phyloP scores from a whole-genome alignment of 1,140 invertebrate genomes.

The Coenobita brevimanus region DNA sequence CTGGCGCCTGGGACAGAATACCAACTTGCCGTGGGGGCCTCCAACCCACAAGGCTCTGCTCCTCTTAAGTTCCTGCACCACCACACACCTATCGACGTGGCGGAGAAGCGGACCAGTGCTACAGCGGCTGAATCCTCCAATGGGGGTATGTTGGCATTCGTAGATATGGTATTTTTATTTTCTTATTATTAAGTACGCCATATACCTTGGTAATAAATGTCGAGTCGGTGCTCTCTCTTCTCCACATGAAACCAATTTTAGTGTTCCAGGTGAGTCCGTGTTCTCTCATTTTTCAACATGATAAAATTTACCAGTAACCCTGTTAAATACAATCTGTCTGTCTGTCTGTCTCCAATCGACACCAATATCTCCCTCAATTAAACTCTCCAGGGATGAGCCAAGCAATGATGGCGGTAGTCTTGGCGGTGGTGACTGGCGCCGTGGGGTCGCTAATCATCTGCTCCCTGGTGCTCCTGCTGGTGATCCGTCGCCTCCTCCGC shows the following conservation, averaged over 20 bases:
- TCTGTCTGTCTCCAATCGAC: too few relatives aligned
- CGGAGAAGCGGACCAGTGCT: conserved; percentile 80
- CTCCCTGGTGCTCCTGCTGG: conserved; percentile 12
- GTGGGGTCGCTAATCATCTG: conserved; percentile 77
- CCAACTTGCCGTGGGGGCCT: conserved; percentile 80
- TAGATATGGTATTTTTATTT: too few relatives aligned
- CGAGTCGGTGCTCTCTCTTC: too few relatives aligned
- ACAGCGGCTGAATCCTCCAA: conserved; percentile 16
- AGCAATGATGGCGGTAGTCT: conserved; percentile 78
- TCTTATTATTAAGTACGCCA: too few relatives aligned
- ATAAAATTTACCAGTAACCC: too few relatives aligned
- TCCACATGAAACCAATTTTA: too few relatives aligned
- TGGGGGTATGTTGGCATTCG: too few relatives aligned
- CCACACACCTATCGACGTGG: conserved; percentile 77
- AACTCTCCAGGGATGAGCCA: neutral
- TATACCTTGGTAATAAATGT: too few relatives aligned
- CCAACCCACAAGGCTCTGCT: conserved; percentile 79
- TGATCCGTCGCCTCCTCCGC: neutral
- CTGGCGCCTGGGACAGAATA: conserved; percentile 81
- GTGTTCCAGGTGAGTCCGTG: too few relatives aligned
- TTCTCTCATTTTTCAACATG: too few relatives aligned
- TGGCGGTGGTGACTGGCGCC: conserved; percentile 82
- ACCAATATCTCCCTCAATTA: too few relatives aligned
- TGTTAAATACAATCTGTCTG: too few relatives aligned
- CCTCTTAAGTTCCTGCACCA: conserved; percentile 15